Percentiles rank a stretch among this genome's conserved stretches.
Conservation (phyloP, 2,888 invertebrate species). For the Eilema sororculum region DNA sequence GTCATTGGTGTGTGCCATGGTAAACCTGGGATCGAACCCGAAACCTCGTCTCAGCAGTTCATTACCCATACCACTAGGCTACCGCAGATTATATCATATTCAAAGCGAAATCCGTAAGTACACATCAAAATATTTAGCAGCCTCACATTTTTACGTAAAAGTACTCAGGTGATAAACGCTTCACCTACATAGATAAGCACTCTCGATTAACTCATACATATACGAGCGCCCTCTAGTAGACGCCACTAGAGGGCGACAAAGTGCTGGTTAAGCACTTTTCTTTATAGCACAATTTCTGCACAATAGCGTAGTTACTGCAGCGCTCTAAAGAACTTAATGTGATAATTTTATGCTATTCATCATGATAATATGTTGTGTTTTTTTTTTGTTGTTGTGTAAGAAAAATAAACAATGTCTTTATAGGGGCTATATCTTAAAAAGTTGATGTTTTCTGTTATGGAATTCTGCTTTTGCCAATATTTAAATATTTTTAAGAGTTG, state of each 20-base stretch:
- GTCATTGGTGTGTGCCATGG: no score
- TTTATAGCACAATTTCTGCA: conserved; percentile 46
- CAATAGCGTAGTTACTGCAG: background rate
- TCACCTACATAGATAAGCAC: conserved; percentile 55
- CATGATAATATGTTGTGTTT: background rate
- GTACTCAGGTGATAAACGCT: conserved; percentile 43
- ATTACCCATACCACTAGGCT: no score
- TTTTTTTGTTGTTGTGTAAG: background rate
- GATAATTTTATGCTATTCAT: background rate
- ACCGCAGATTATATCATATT: no score
- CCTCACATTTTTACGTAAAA: conserved; percentile 6
- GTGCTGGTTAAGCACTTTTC: conserved; percentile 79
- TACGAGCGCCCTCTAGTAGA: conserved; percentile 40
- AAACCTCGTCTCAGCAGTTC: no score
- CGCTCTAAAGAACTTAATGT: background rate
- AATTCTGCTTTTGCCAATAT: no score
- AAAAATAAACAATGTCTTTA: background rate
- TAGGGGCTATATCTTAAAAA: no score
- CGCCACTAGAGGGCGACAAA: conserved; percentile 60
- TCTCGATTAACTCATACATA: conserved; percentile 46
- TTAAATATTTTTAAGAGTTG: no score
- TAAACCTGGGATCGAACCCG: no score
- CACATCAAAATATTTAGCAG: background rate
- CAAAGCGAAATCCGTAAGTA: background rate
- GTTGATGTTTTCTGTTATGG: no score